phyloP scores from a whole-genome alignment of 2,888 invertebrate species.

The Anthophora plumipes region DNA sequence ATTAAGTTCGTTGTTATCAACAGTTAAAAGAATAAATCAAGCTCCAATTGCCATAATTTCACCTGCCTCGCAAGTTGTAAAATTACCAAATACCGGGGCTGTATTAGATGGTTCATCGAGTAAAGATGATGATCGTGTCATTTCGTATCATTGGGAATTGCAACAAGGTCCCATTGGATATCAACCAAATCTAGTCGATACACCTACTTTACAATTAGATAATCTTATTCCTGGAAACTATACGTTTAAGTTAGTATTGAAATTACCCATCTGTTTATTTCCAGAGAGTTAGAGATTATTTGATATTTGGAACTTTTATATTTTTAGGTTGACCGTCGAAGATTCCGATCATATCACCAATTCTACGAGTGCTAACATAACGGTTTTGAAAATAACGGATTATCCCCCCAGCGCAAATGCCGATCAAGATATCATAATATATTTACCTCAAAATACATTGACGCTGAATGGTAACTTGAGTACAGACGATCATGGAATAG shows the following conservation, averaged over 20 bases:
- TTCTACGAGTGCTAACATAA: slow-evolving; percentile 94
- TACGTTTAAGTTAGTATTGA: slow-evolving; percentile 88
- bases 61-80: slow-evolving; percentile 93
- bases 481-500: slow-evolving; percentile 96
- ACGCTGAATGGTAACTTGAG: slow-evolving; percentile 95
- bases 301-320: slow-evolving; percentile 50
- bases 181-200: slow-evolving; percentile 91
- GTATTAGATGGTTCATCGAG: slow-evolving; percentile 94
- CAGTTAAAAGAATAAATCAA: slow-evolving; percentile 91
- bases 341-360: slow-evolving; percentile 95
- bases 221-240: slow-evolving; percentile 96
- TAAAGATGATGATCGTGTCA: slow-evolving; percentile 93
- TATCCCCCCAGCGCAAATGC: slow-evolving; percentile 98
- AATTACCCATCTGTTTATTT: background rate
- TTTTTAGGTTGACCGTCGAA: slow-evolving; percentile 91
- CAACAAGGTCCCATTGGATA: slow-evolving; percentile 94
- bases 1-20: slow-evolving; percentile 53
- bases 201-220: slow-evolving; percentile 92
- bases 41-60: slow-evolving; percentile 94
- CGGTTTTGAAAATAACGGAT: slow-evolving; percentile 95
- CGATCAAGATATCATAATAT: slow-evolving; percentile 94
- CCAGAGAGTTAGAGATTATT: background rate
- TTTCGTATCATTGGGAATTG: slow-evolving; percentile 96
- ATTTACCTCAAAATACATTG: slow-evolving; percentile 93
- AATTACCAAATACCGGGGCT: slow-evolving; percentile 94